phyloP scores from a whole-genome alignment of 35 echinoderm and acorn worm genomes.

The Heliocidaris tuberculata region DNA sequence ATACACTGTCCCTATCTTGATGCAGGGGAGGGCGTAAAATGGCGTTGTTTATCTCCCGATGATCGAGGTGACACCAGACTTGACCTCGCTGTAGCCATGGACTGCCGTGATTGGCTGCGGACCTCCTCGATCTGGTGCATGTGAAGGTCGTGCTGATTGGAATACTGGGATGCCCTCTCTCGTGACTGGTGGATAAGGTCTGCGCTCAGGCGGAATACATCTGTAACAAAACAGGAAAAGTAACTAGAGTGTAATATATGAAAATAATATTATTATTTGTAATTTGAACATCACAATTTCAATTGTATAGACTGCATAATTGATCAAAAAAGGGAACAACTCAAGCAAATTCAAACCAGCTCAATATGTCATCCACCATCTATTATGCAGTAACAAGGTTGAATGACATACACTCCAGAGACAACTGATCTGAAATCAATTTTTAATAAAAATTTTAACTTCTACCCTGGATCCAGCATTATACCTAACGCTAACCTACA shows the following conservation, averaged over 20 bases:
- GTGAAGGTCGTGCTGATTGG: slow-evolving; percentile 56
- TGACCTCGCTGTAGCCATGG: slow-evolving; percentile 63
- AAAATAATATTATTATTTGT: background rate
- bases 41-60: background rate
- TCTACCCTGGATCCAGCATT: too few species aligned
- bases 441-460: too few species aligned
- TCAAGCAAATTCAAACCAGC: too few species aligned
- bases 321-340: too few species aligned
- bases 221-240: slow-evolving; percentile 33
- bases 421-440: too few species aligned
- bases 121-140: slow-evolving; percentile 78
- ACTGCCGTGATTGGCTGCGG: slow-evolving; percentile 78
- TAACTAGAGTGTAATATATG: background rate
- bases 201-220: slow-evolving; percentile 77
- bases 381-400: background rate
- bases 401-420: background rate
- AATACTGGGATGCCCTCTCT: slow-evolving; percentile 50
- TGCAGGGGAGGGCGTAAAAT: slow-evolving; percentile 9
- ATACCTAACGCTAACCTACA: too few species aligned
- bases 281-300: too few species aligned
- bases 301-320: too few species aligned
- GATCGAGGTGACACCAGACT: slow-evolving; percentile 22
- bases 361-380: too few species aligned
- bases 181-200: slow-evolving; percentile 79
- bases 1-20: background rate